Evolutionary conservation across 2,888 invertebrate genomes (phyloP).

Genomic region (Sacculina carcini): DNA sequence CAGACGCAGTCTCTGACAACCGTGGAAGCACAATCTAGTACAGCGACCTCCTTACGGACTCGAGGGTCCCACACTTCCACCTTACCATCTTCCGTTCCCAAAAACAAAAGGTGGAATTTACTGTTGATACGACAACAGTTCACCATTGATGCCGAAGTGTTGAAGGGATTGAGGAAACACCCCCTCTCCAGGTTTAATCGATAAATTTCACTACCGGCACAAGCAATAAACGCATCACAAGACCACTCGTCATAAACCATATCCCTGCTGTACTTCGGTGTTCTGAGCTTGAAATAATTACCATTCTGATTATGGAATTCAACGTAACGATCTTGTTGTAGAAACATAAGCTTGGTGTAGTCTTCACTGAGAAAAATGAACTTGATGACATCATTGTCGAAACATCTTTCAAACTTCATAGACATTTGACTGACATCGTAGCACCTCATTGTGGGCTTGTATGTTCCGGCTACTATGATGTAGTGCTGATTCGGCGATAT

Average conservation of each 20-base stretch:
- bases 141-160: slow-evolving; percentile 33
- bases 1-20: slow-evolving; percentile 24
- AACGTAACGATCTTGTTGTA: slow-evolving; percentile 68
- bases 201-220: slow-evolving; percentile 51
- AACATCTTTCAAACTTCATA: slow-evolving; percentile 87
- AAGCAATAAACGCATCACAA: slow-evolving; percentile 63
- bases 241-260: slow-evolving; percentile 65
- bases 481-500: slow-evolving; percentile 76
- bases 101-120: slow-evolving; percentile 55
- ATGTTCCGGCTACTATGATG: slow-evolving; percentile 72
- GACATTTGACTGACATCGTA: slow-evolving; percentile 88
- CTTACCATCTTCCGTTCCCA: slow-evolving; percentile 68
- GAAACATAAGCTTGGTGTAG: slow-evolving; percentile 72
- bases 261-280: slow-evolving; percentile 86
- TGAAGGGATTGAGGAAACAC: slow-evolving; percentile 62
- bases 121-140: slow-evolving; percentile 35
- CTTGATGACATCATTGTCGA: slow-evolving; percentile 86
- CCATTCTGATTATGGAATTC: slow-evolving; percentile 91
- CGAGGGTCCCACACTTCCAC: slow-evolving; percentile 95
- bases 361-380: slow-evolving; percentile 82
- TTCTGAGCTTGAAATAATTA: slow-evolving; percentile 59
- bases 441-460: slow-evolving; percentile 85
- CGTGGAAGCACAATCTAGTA: slow-evolving; percentile 52
- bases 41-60: slow-evolving; percentile 41
- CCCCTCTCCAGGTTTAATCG: slow-evolving; percentile 86